Base-by-base conservation (phyloP, 1,140 invertebrate species). In the Propsilocerus akamusi region DNA sequence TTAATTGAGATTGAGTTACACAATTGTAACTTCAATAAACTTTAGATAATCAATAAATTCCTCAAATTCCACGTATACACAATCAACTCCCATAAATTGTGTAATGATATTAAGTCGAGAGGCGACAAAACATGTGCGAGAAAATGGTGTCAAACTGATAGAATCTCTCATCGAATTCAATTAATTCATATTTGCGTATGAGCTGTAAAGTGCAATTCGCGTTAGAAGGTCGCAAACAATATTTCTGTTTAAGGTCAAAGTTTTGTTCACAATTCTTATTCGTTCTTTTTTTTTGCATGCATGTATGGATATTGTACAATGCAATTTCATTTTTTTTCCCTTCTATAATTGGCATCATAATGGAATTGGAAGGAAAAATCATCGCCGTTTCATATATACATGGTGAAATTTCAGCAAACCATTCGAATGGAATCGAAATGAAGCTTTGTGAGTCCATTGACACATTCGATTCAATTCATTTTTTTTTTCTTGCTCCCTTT, bases 331-430 rank as follows among this genome's bases (percentile, higher is more conserved):
- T 30, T 30, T 30, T 41, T 20, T 41, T 20, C n/a, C n/a, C n/a
- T n/a, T n/a, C 22, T 14, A 41, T 41, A 41, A 41, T 41, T 41
- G 34, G 34, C 34, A 41, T 41, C 34, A 41, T 41, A 41, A 41
- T 41, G 34, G 12, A 17, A 41, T 20, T 17, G 17, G 8, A 17
- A 41, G 34, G 22, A 17, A 37, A 37, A 14, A 17, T 17, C 14
- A 14, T 37, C n/a, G 28, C n/a, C n/a, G n/a, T n/a, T n/a, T n/a
- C n/a, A n/a, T n/a, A n/a, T n/a, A n/a, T n/a, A n/a, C n/a, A n/a
- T n/a, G n/a, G n/a, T n/a, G n/a, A n/a, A n/a, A n/a, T n/a, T n/a
- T n/a, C n/a, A n/a, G n/a, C n/a, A n/a, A n/a, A n/a, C n/a, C n/a
- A n/a, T n/a, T n/a, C n/a, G n/a, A n/a, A n/a, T 11, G 28, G 2